These are phyloP conservation scores for Strigamia crassipes DNA, from an alignment of 2,888 invertebrate genomes.

Conservation along the genomic window DNA sequence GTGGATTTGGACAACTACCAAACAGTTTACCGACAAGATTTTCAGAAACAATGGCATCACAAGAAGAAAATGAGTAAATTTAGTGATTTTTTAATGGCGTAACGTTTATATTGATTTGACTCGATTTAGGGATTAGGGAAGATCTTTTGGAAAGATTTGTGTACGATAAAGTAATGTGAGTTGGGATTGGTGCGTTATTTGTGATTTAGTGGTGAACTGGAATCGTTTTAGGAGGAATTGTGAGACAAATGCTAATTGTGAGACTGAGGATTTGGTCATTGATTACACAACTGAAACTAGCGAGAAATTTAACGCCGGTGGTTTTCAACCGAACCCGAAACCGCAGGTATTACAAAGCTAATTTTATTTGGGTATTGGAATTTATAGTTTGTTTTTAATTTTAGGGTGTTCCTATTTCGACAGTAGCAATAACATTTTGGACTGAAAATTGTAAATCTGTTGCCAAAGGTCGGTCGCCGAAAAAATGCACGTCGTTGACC, in stretches of 20 bases:
- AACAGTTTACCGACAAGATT: not conserved
- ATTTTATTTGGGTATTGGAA: not conserved
- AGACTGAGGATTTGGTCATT: not conserved
- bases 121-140: not conserved
- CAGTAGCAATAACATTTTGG: not conserved
- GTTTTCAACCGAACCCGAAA: not conserved
- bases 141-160: not conserved
- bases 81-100: not conserved
- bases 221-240: not conserved
- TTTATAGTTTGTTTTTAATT: not conserved
- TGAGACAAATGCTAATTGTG: not conserved
- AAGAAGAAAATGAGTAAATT: conserved; percentile 3
- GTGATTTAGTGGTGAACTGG: not conserved
- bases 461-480: not conserved
- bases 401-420: not conserved
- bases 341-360: not conserved
- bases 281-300: not conserved
- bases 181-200: not conserved
- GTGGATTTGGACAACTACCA: not conserved
- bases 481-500: not conserved
- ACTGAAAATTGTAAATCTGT: not conserved
- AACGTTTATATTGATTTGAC: not conserved
- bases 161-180: not conserved
- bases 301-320: not conserved
- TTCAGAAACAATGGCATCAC: not conserved